phyloP scores from a whole-genome alignment of 2,888 invertebrate genomes.

The Magallana nippona region DNA sequence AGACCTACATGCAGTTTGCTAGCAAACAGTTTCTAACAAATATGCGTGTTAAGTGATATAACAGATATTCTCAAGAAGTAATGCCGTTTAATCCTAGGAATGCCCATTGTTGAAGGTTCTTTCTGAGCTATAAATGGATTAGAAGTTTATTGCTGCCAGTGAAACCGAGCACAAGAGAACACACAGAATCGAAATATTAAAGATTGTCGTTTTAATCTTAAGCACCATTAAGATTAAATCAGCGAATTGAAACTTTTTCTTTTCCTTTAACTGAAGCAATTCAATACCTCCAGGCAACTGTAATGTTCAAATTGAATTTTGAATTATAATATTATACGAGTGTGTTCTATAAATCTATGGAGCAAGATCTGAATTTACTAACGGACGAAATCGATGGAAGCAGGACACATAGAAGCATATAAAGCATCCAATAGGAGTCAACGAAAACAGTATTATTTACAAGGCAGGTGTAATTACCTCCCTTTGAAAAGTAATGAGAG shows the following conservation, averaged over 20 bases:
- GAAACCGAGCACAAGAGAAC: neutral
- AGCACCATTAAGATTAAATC: conserved; percentile 7
- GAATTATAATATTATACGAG: too few relatives aligned
- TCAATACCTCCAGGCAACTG: neutral
- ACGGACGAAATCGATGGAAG: too few relatives aligned
- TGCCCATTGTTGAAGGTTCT: conserved; percentile 5
- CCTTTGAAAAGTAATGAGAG: too few relatives aligned
- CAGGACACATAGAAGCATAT: too few relatives aligned
- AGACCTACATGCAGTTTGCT: neutral
- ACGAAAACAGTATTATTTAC: too few relatives aligned
- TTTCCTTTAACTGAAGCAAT: neutral
- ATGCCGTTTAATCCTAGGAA: neutral
- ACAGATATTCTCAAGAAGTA: conserved; percentile 14
- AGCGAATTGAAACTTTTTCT: neutral
- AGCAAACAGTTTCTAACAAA: neutral
- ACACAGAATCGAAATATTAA: neutral
- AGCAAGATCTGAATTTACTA: too few relatives aligned
- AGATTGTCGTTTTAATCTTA: neutral
- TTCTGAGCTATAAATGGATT: conserved; percentile 21
- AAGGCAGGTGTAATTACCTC: too few relatives aligned
- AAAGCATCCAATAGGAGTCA: too few relatives aligned
- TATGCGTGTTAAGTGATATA: neutral
- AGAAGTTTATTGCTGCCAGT: conserved; percentile 1
- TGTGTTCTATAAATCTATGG: too few relatives aligned
- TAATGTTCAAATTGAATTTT: too few relatives aligned